A percentile compares a stretch with the other conserved stretches of the same genome.
These are phyloP conservation scores for Mastacembelus armatus DNA, from an alignment of 2,797 vertebrate species.

Conservation along the genomic window DNA sequence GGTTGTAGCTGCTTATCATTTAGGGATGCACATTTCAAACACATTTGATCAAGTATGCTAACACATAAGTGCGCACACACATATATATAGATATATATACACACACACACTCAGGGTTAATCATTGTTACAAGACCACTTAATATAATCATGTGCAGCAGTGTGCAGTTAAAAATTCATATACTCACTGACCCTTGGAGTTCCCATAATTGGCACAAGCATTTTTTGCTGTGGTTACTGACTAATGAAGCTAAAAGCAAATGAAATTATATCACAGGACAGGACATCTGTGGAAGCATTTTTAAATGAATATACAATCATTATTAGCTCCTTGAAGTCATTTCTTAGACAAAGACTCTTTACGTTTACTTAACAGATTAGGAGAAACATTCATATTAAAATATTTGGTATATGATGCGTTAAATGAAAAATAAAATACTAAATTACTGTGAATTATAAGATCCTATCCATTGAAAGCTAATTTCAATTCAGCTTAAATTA, in stretches of 20 bases:
- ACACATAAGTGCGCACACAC: conserved; percentile 41
- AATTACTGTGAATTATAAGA: conserved; percentile 76
- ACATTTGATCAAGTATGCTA: conserved; percentile 49
- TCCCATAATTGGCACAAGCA: conserved; percentile 66
- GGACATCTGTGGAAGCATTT: conserved; percentile 61
- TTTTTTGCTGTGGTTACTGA: conserved; percentile 63
- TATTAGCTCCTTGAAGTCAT: conserved; percentile 68
- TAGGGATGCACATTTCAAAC: conserved; percentile 60
- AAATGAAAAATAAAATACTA: conserved; percentile 83
- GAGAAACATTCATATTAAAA: conserved; percentile 71
- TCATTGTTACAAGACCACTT: conserved; percentile 69
- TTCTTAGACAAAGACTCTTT: conserved; percentile 76
- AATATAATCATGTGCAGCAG: conserved; percentile 65
- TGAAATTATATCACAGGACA: conserved; percentile 64
- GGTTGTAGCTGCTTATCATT: conserved; percentile 64
- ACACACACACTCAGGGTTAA: conserved; percentile 49
- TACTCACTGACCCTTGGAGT: conserved; percentile 69
- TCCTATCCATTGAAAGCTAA: conserved; percentile 71
- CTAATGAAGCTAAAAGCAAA: conserved; percentile 79
- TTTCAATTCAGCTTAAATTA: conserved; percentile 84
- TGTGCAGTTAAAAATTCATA: conserved; percentile 66
- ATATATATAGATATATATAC: too few species aligned
- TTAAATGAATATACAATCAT: conserved; percentile 70
- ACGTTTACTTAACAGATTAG: conserved; percentile 74
- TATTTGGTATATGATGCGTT: conserved; percentile 86